These are phyloP conservation scores for Conops quadrifasciatus DNA, from an alignment of 2,888 invertebrate genomes.

Conservation along the genomic window DNA sequence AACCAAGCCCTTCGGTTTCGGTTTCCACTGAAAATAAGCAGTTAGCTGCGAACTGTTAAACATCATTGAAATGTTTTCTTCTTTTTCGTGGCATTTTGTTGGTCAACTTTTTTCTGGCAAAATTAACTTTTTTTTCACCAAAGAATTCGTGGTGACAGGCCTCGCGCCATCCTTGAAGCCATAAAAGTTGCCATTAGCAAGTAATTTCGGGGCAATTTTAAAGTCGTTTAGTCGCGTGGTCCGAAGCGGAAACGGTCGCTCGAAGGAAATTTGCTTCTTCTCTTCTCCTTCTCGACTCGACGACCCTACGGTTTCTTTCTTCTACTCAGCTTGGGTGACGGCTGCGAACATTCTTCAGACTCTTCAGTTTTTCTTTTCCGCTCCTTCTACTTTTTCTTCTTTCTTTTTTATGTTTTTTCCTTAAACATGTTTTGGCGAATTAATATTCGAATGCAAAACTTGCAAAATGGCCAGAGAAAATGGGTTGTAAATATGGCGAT, in stretches of 20 bases:
- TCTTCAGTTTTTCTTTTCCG: not conserved
- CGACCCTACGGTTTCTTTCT: not conserved
- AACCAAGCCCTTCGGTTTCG: too few species aligned
- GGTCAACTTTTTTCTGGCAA: not conserved
- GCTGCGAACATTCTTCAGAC: not conserved
- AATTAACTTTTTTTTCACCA: not conserved
- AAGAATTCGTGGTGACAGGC: not conserved
- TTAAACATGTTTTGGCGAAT: constrained; percentile 1
- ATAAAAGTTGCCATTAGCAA: constrained; percentile 61
- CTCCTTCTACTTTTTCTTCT: not conserved
- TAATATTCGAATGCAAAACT: constrained; percentile 11
- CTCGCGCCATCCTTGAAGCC: constrained; percentile 31
- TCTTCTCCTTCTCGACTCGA: not conserved
- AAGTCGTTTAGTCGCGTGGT: constrained; percentile 59
- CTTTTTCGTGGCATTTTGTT: not conserved
- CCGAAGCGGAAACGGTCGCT: constrained; percentile 9
- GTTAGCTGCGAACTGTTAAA: too few species aligned
- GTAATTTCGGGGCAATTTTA: constrained; percentile 63
- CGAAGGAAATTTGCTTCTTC: constrained; percentile 24
- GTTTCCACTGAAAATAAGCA: too few species aligned
- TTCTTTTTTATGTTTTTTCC: constrained; percentile 7
- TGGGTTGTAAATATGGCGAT: constrained; percentile 34
- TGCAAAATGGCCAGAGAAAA: constrained; percentile 24
- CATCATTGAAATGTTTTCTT: too few species aligned
- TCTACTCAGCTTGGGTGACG: too few species aligned